Base-by-base conservation (phyloP, 2,888 invertebrate genomes). In the Ichneumoninae sp. region DNA sequence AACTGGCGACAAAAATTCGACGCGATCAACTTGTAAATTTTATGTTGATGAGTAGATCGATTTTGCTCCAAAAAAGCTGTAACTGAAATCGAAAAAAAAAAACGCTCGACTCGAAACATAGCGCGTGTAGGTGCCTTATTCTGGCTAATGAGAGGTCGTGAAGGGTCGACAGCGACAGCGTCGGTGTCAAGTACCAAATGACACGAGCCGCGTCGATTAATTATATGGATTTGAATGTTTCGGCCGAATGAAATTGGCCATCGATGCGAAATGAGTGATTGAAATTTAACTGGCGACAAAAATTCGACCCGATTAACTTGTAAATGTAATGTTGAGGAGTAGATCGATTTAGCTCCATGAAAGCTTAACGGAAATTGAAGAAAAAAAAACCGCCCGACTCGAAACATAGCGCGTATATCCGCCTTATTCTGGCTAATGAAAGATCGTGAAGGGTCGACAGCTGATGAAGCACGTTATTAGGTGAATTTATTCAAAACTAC, bases 171-270 rank as follows among this genome's bases (percentile, higher is more conserved):
- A 26, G 26, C 26, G 26, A 26, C 26, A 26, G 57, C 33, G 22
- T 57, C 54, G 47, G 6, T 60, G 69, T 40, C 68, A 80, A 33
- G 60, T 60, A 40, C 36, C 72, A 50, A 75, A 80, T 44, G 57
- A 22, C 69, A 60, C 36, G 65, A n/a, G 36, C 30, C 33, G 10
- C 57, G 52, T 76, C 47, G 76, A 71, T 77, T 70, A 54, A 70
- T 70, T 70, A 76, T 76, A 54, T 60, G 69, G 16, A 69, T 75
- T 69, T 36, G n/a, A 69, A 60, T 75, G 60, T 69, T 75, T 75
- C 60, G 57, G 26, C 80, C 74, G 47, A 62, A 60, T 40, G 69
- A 80, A 80, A 80, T 75, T 60, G 80, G 22, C 75, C 47, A 69
- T 62, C 72, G 80, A 68, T 74, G 65, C 33, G 65, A 44, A 36